phyloP scores from a whole-genome alignment of 2,888 invertebrate genomes.

The Mimumesa dahlbomi region DNA sequence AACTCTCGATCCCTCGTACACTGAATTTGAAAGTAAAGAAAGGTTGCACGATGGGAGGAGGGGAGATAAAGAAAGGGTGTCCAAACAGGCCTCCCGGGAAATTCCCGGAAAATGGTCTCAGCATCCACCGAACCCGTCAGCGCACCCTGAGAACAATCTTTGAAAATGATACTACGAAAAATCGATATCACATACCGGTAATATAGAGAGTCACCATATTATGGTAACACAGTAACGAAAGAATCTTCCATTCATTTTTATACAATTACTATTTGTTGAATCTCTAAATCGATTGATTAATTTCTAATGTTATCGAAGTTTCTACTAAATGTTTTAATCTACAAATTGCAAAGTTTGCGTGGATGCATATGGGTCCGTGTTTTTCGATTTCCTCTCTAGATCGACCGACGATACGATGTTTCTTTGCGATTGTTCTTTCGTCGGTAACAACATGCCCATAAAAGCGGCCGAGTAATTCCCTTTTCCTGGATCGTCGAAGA shows the following conservation, averaged over 20 bases:
- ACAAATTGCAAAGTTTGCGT: too few relatives aligned
- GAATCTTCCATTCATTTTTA: too few relatives aligned
- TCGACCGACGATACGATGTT: background rate
- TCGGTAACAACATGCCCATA: conserved; percentile 64
- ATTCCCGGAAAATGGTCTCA: conserved; percentile 53
- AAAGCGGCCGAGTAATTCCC: conserved; percentile 81
- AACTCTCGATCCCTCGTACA: conserved; percentile 47
- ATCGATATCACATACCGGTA: conserved; percentile 13
- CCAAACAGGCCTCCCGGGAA: conserved; percentile 45
- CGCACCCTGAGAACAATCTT: conserved; percentile 29
- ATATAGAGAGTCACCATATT: conserved; percentile 9
- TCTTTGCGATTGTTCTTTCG: conserved; percentile 17
- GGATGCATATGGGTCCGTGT: too few relatives aligned
- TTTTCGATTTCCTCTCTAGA: background rate
- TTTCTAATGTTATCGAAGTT: too few relatives aligned
- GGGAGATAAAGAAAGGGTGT: conserved; percentile 14
- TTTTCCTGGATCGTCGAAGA: conserved; percentile 81
- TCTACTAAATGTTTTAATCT: too few relatives aligned
- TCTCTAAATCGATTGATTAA: too few relatives aligned
- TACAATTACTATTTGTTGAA: background rate
- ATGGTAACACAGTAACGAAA: conserved; percentile 11
- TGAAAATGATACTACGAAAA: background rate
- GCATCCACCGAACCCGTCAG: background rate
- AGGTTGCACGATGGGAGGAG: conserved; percentile 1
- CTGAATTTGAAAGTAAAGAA: conserved; percentile 42